These are phyloP conservation scores for Drosophila mimica DNA, from an alignment of 2,888 invertebrate species.

Conservation along the genomic window DNA sequence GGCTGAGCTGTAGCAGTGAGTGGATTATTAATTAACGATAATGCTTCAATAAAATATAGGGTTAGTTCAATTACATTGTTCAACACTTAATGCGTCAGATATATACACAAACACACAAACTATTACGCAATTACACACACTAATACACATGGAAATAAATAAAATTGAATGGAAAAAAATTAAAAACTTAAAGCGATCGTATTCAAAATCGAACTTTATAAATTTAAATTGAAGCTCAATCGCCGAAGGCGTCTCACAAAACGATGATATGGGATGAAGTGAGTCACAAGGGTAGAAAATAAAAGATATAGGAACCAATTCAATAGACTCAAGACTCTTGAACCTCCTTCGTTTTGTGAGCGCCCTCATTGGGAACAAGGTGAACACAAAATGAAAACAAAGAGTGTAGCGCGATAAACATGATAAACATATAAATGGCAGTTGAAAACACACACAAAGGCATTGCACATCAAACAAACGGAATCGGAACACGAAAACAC, in stretches of 20 bases:
- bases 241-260: conserved; percentile 23
- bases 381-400: not conserved
- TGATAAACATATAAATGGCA: conserved; percentile 13
- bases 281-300: conserved; percentile 11
- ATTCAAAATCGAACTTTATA: conserved; percentile 1
- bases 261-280: not conserved
- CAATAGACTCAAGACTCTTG: not conserved
- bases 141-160: conserved; percentile 13
- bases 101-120: conserved; percentile 30
- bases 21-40: conserved; percentile 62
- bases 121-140: conserved; percentile 41
- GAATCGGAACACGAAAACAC: conserved; percentile 32
- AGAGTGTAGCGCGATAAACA: not conserved
- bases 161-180: conserved; percentile 18
- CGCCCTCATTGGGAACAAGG: not conserved
- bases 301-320: conserved; percentile 6
- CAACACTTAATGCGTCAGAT: conserved; percentile 37
- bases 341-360: conserved; percentile 1
- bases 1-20: conserved; percentile 62
- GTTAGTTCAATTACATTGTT: conserved; percentile 61
- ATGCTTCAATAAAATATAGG: conserved; percentile 59
- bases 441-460: conserved; percentile 31
- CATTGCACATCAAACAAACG: conserved; percentile 36
- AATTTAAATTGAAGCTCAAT: conserved; percentile 20
- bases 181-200: not conserved